Evolutionary conservation across 2,797 vertebrate genomes (phyloP), one percentile per base, ranked within the genome.

Genomic region (Apogon talboti): DNA sequence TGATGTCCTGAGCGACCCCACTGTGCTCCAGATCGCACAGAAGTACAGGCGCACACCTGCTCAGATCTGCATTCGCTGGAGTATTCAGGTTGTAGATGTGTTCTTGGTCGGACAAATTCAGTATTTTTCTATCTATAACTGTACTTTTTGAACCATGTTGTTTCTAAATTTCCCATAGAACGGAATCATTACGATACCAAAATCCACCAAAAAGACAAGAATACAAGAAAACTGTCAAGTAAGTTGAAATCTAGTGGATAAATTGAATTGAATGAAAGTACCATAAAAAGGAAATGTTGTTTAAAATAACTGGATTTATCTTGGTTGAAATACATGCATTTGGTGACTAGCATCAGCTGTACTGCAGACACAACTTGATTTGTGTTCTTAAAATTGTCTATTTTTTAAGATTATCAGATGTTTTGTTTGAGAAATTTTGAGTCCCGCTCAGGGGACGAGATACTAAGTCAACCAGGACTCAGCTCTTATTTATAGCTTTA

Each of bases 151-250:
- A 40, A 7, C 6, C 7, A 41, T 5, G 49, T 44, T 38, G 21
- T 13, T 4, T 1, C 28, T 19, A 19, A 0, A 37, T 38, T 86
- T 28, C 63, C 79, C 3, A 65, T 65, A 95, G 95, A 96, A 96
- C 66, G 92, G 87, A 35, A 74, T 94, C 69, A 91, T 95, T 57
- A 95, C 94, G 12, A 94, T 95, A 84, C 92, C 94, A 11, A 97
- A 97, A 80, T 95, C 94, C 15, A 94, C 82, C 56, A 94, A 93
- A 86, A 88, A 80, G 43, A 71, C 92, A 71, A 91, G 93, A 76
- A 81, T 95, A 80, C 63, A 76, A 59, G 92, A 96, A 90, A 95
- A 95, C 84, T 93, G 88, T 83, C 87, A 94, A 75, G 93, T 96
- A 79, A 92, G 91, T 84, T 18, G 2, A 21, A 21, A 2, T 21